These are phyloP conservation scores for Euwallacea similis DNA, from an alignment of 1,140 invertebrate species.

Conservation along the genomic window DNA sequence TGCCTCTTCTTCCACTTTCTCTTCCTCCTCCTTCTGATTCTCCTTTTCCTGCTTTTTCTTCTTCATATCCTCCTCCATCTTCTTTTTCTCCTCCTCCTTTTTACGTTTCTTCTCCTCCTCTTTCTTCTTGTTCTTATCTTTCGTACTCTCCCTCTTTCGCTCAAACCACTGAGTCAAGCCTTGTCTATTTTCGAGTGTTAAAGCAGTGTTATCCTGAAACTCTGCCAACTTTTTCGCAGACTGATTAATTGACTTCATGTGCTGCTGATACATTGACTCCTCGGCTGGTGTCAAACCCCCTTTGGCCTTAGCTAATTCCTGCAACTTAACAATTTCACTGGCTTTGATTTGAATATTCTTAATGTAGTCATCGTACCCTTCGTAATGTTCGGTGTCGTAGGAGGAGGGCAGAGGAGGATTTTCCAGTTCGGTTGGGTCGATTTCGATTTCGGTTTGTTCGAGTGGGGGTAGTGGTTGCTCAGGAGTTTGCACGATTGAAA, in stretches of 20 bases:
- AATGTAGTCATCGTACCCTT: slow-evolving; percentile 44
- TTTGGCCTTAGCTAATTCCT: slow-evolving; percentile 56
- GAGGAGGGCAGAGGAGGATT: slow-evolving; percentile 49
- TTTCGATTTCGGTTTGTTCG: slow-evolving; percentile 39
- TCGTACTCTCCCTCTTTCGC: slow-evolving; percentile 41
- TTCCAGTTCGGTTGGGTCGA: slow-evolving; percentile 44
- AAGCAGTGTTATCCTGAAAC: slow-evolving; percentile 46
- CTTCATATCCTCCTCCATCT: slow-evolving; percentile 50
- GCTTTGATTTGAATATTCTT: slow-evolving; percentile 56
- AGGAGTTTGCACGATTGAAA: slow-evolving; percentile 50
- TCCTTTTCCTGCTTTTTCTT: slow-evolving; percentile 50
- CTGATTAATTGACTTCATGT: slow-evolving; percentile 54
- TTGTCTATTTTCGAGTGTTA: slow-evolving; percentile 44
- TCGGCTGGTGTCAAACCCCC: slow-evolving; percentile 55
- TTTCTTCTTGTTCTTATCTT: slow-evolving; percentile 51
- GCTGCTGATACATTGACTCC: slow-evolving; percentile 54
- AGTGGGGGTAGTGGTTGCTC: not conserved
- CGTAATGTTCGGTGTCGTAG: slow-evolving; percentile 42
- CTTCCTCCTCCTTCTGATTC: slow-evolving; percentile 53
- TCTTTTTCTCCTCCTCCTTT: slow-evolving; percentile 51
- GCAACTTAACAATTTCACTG: slow-evolving; percentile 55
- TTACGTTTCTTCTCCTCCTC: slow-evolving; percentile 47
- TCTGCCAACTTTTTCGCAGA: slow-evolving; percentile 56
- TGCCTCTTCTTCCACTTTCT: slow-evolving; percentile 53
- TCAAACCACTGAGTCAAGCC: slow-evolving; percentile 49